These are phyloP conservation scores for Fragum fragum DNA, from an alignment of 2,888 invertebrate genomes.

Conservation along the genomic window DNA sequence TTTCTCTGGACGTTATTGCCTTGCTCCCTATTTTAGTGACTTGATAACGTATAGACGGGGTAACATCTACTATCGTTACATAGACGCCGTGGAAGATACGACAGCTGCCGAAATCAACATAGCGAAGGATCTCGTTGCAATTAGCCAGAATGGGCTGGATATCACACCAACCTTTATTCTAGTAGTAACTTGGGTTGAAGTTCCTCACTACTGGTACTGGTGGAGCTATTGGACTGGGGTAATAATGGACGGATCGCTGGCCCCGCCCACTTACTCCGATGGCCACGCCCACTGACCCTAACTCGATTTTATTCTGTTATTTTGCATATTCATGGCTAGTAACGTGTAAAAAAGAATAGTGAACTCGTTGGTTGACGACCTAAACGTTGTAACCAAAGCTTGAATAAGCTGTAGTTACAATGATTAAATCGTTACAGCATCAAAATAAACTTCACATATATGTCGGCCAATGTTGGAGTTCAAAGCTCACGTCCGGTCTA, in stretches of 20 bases:
- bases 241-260: not conserved
- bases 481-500: no score
- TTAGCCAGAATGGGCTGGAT: not conserved
- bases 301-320: not conserved
- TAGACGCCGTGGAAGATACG: slow-evolving; percentile 1
- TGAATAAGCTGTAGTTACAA: no score
- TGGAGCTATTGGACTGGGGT: not conserved
- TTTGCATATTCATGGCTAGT: not conserved
- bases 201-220: not conserved
- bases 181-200: not conserved
- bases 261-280: no score
- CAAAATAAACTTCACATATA: not conserved
- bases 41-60: not conserved
- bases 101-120: not conserved
- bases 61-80: slow-evolving; percentile 15
- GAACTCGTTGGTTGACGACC: no score
- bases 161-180: slow-evolving; percentile 14
- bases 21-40: slow-evolving; percentile 16
- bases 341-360: not conserved
- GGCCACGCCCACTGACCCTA: not conserved
- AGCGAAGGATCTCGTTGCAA: not conserved
- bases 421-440: not conserved
- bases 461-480: no score
- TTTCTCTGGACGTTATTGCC: slow-evolving; percentile 12
- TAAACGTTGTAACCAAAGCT: no score